phyloP scores from a whole-genome alignment of 2,797 vertebrate species.

The Bradypodion pumilum region DNA sequence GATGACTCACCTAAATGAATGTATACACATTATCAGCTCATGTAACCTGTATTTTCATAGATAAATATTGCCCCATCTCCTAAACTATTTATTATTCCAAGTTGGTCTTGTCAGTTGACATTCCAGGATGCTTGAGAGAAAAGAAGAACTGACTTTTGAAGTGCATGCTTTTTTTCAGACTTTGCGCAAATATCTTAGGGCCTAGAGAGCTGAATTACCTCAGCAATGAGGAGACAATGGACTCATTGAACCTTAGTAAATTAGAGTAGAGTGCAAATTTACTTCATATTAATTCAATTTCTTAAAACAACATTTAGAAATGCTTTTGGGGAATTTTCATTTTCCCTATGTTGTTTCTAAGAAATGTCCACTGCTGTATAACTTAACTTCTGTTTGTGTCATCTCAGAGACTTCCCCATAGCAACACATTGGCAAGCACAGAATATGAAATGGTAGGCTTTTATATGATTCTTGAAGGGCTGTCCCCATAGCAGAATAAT shows the following conservation, averaged over 20 bases:
- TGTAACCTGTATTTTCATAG: slow-evolving; percentile 24
- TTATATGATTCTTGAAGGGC: not conserved
- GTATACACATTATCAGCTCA: slow-evolving; percentile 4
- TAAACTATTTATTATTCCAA: slow-evolving; percentile 29
- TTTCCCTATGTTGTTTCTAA: slow-evolving; percentile 1
- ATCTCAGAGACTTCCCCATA: slow-evolving; percentile 1
- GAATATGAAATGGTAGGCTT: rapidly evolving
- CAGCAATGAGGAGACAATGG: slow-evolving; percentile 41
- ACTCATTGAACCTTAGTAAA: slow-evolving; percentile 42
- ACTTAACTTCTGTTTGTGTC: not conserved
- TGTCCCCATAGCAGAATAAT: not conserved
- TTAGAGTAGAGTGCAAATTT: slow-evolving; percentile 38
- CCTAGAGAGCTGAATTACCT: slow-evolving; percentile 49
- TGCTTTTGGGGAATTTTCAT: slow-evolving; percentile 8
- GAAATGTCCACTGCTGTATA: not conserved
- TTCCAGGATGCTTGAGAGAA: slow-evolving; percentile 53
- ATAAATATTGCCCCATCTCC: not conserved
- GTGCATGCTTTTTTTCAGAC: slow-evolving; percentile 49
- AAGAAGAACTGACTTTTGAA: slow-evolving; percentile 63
- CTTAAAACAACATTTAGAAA: slow-evolving; percentile 34
- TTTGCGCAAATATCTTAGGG: slow-evolving; percentile 51
- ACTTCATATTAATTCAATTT: slow-evolving; percentile 35
- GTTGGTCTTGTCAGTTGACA: slow-evolving; percentile 59
- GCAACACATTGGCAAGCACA: not conserved
- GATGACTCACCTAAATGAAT: slow-evolving; percentile 65